Base-by-base conservation (phyloP, 1,140 invertebrate species). In the Bombus fervidus region DNA sequence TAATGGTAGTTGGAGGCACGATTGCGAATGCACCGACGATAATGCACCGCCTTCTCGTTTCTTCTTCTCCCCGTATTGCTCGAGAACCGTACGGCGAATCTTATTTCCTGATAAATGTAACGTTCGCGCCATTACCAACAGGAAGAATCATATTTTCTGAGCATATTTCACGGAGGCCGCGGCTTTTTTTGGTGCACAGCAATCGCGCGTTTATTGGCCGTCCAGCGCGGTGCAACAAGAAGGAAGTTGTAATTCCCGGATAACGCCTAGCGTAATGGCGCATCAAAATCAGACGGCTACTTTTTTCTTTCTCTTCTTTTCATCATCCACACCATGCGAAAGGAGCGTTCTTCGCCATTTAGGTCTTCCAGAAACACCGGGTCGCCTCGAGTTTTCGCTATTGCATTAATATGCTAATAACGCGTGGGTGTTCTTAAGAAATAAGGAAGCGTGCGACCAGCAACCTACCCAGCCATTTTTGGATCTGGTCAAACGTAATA, bases 391-490 rank as follows among this genome's bases (percentile, higher is more conserved):
- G 59, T 84, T 85, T 79, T 82, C 81, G 69, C 34, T 53, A 43
- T 68, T 82, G 81, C 81, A 53, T 73, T 85, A 89, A 89, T 84
- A 87, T 87, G 89, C 82, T 90, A 89, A 89, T 85, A 79, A 81
- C 57, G 73, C 66, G 86, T 86, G 62, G 82, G 89, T 47, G 79
- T 83, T 62, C 31, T 77, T 83, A 62, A 88, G 76, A 87, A 90
- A 89, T 69, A 87, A 90, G 82, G 43, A 90, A 87, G 86, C 86
- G 57, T 64, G 57, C 31, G 64, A 39, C 22, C 13, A 15, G 47
- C 53, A 34, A 68, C 39, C 66, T 28, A 39, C 10, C 64, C n/a
- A 66, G 43, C 72, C 82, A 87, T 80, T 90, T 90, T 90, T 90
- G 82, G 79, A 39, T 10, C 57, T 22, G 47, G 74, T 64, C 22